Evolutionary conservation across 2,888 invertebrate species (phyloP), one percentile per base, ranked within the genome.

Genomic region (Lasius fuliginosus): DNA sequence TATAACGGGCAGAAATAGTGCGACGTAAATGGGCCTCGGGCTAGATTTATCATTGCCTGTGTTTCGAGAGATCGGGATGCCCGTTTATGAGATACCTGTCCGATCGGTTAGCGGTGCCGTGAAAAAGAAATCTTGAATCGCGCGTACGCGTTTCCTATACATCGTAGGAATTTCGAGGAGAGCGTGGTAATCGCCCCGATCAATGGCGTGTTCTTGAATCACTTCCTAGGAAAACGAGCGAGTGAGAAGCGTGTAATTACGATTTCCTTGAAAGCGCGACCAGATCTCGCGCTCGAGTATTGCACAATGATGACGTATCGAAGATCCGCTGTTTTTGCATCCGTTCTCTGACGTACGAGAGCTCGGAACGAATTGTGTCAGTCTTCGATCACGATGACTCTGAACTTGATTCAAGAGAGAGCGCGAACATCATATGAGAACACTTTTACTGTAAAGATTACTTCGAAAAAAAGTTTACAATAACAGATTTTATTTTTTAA

Each of bases 191-290:
- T 75, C 46, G 60, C 60, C 64, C 64, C 81, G 53, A 46, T 36
- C 74, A 53, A 68, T 84, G 64, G 74, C 69, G 76, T 49, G 84
- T 83, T 74, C 46, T 60, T 46, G 82, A 87, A 74, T 85, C 64
- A 67, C 62, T 85, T 83, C 64, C 30, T 71, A 27, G 79, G 64
- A 85, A 69, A 68, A 79, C 42, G 68, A 42, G 27, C 33, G 42
- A 49, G 73, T 58, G 73, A 76, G 53, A 46, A 81, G 65, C 65
- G 74, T 83, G 83, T 75, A 89, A 89, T 88, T 88, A 65, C 73
- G 83, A 83, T 90, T 90, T 88, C 82, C 79, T 62, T 65, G 85
- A 75, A 85, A 71, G 77, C 62, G 75, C 23, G 56, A 42, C 33
- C 46, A 40, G 46, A 65, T 64, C 60, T 60, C 40, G 15, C n/a